A percentile compares a stretch with the other conserved stretches of the same genome.
phyloP scores from a whole-genome alignment of 2,797 vertebrate genomes.

The Liparis tanakae region DNA sequence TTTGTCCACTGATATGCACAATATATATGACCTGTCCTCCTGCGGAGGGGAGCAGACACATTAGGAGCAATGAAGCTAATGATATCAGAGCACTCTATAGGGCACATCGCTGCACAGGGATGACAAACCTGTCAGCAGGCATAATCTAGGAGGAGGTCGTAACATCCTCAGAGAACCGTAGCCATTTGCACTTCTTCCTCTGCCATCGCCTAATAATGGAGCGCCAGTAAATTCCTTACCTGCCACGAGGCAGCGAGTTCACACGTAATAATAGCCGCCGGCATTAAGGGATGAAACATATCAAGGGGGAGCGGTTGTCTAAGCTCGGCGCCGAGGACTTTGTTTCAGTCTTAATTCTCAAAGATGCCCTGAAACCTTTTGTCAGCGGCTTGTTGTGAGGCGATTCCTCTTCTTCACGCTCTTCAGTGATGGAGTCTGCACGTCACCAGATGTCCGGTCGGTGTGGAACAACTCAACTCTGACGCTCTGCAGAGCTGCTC shows the following conservation, averaged over 20 bases:
- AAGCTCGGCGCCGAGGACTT: slow-evolving; percentile 84
- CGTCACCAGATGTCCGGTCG: slow-evolving; percentile 90
- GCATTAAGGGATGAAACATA: slow-evolving; percentile 92
- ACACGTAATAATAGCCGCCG: slow-evolving; percentile 85
- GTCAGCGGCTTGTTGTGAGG: slow-evolving; percentile 92
- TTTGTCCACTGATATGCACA: slow-evolving; percentile 78
- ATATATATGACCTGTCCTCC: slow-evolving; percentile 88
- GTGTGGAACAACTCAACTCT: slow-evolving; percentile 83
- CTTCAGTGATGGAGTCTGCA: slow-evolving; percentile 87
- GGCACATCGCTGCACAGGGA: slow-evolving; percentile 90
- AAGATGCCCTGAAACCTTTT: slow-evolving; percentile 90
- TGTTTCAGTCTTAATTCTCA: slow-evolving; percentile 94
- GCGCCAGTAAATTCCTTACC: slow-evolving; percentile 91
- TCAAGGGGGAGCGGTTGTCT: slow-evolving; percentile 93
- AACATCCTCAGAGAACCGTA: slow-evolving; percentile 92
- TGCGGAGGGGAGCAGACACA: slow-evolving; percentile 90
- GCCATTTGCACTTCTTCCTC: slow-evolving; percentile 83
- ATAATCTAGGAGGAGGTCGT: slow-evolving; percentile 94
- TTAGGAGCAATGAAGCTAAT: slow-evolving; percentile 98
- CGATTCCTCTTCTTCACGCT: slow-evolving; percentile 90
- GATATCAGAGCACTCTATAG: slow-evolving; percentile 96
- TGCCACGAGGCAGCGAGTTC: slow-evolving; percentile 86
- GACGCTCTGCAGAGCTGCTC: slow-evolving; percentile 46
- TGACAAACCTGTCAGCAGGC: slow-evolving; percentile 95
- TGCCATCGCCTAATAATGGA: slow-evolving; percentile 94